phyloP scores from a whole-genome alignment of 2,113 vertebrate species.

The Mesoclemmys tuberculata region DNA sequence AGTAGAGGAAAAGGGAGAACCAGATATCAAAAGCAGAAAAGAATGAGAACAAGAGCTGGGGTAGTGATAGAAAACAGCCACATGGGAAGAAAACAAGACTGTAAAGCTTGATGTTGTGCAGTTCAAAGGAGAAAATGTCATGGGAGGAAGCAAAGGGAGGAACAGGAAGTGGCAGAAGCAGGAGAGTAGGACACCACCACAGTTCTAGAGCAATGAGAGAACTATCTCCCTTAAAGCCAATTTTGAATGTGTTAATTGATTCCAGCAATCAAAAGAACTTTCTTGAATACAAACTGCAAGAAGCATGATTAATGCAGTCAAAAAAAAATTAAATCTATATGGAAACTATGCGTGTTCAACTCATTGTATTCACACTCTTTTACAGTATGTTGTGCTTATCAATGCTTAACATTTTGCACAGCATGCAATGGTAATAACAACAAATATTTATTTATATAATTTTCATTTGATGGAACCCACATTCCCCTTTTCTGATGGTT shows the following conservation, averaged over 20 bases:
- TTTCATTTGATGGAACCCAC: neutral
- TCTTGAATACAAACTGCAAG: neutral
- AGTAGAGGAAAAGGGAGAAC: neutral
- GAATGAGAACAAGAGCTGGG: neutral
- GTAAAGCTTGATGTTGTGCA: neutral
- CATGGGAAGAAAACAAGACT: neutral
- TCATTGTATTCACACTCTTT: neutral
- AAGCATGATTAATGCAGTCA: neutral
- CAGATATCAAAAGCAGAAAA: neutral
- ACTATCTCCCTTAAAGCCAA: constrained; percentile 6
- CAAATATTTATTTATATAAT: neutral
- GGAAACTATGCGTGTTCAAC: neutral
- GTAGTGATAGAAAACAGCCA: neutral
- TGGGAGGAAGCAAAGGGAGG: neutral
- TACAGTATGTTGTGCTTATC: neutral
- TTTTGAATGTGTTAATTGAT: neutral
- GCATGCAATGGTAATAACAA: neutral
- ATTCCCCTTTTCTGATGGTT: neutral
- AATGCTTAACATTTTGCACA: neutral
- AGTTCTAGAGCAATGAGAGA: neutral
- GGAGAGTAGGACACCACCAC: neutral
- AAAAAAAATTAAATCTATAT: neutral
- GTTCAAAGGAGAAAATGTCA: neutral
- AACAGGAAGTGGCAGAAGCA: neutral
- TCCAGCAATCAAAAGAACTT: neutral